Base-by-base conservation (phyloP, 35 echinoderm and acorn worm species). In the Apostichopus japonicus region DNA sequence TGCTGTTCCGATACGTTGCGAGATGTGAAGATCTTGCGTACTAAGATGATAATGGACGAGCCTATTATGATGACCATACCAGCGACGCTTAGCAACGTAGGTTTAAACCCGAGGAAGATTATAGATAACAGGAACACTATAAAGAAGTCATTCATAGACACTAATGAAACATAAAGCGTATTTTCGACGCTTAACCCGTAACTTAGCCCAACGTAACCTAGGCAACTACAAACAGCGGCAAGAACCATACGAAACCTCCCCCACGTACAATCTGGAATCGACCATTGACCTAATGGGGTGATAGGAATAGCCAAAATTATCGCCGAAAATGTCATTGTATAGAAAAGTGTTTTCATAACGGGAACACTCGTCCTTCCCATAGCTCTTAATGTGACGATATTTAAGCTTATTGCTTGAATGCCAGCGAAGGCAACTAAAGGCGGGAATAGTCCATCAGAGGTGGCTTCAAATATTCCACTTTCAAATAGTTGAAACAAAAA, bases 401-500 rank as follows among this genome's bases (percentile, higher is more conserved):
- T 13, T 56, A 82, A n/a, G 15, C 23, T 8, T 4, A 82, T 44
- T n/a, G 11, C 23, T 17, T 54, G 44, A 52, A 27, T n/a, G 15
- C 23, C 54, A 54, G 24, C 79, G n/a, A 82, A 24, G 6, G 79
- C 79, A 13, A 82, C 54, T 23, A 82, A 13, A 15, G 79, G 23
- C 10, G 79, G 44, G 44, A 82, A 44, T 17, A 82, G 8, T 19
- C 22, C 27, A 15, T 51, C 44, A 6, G 44, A 54, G 79, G 4
- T 51, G 9, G 79, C n/a, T 75, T 75, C 71, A 19, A 75, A 82
- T n/a, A 24, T 52, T 52, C 55, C 84, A 13, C 11, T 56, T 15
- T 65, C 59, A 56, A 61, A 23, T 17, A 14, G 19, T 56, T 65
- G 54, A 24, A 87, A 87, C 56, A 87, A 25, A 87, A 90, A 77